phyloP scores from a whole-genome alignment of 2,113 vertebrate species.

The Petromus typicus region DNA sequence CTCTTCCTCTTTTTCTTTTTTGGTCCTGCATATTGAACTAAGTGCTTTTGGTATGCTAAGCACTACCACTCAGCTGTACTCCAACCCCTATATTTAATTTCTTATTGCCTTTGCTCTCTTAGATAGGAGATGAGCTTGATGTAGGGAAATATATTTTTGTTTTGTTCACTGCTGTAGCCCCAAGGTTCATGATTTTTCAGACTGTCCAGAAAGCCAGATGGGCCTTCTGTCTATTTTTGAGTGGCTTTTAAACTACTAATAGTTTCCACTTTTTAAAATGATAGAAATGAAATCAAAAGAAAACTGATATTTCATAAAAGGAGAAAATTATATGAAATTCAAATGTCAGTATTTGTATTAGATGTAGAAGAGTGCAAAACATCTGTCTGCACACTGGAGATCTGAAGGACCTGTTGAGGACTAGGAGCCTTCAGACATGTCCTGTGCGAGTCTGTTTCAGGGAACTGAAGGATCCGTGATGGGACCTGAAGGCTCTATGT shows the following conservation, averaged over 20 bases:
- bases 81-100: not conserved
- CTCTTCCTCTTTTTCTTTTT: not conserved
- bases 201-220: not conserved
- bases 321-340: slow-evolving; percentile 50
- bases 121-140: not conserved
- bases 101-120: slow-evolving; percentile 3
- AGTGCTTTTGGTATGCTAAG: not conserved
- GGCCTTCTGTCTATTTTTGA: slow-evolving; percentile 29
- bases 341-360: not conserved
- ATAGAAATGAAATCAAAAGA: slow-evolving; percentile 51
- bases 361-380: not conserved
- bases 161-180: not conserved
- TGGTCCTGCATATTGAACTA: not conserved
- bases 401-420: not conserved
- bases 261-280: slow-evolving; percentile 53
- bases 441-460: not conserved
- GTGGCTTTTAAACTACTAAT: not conserved
- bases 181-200: not conserved
- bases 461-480: not conserved
- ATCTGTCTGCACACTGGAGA: not conserved
- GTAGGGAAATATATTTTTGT: not conserved
- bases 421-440: not conserved
- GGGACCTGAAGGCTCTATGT: not conserved
- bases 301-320: slow-evolving; percentile 39
- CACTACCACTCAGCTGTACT: not conserved